Conservation (phyloP, 2,888 invertebrate genomes). For the Autographa gamma region DNA sequence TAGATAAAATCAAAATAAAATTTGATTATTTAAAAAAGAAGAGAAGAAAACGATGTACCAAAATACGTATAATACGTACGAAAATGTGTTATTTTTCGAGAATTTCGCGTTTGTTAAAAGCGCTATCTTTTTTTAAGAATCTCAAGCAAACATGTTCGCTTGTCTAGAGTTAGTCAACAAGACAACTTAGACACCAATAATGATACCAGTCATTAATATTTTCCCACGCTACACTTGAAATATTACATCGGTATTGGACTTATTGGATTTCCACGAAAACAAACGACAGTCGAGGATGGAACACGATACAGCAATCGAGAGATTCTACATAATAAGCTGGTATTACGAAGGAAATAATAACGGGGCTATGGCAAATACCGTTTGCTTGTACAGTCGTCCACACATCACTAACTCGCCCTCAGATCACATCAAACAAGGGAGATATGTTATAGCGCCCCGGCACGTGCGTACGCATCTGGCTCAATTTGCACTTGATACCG, state of each 20-base stretch:
- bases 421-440: too few relatives aligned
- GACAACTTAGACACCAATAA: conserved; percentile 5
- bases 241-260: conserved; percentile 16
- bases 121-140: too few relatives aligned
- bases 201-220: conserved; percentile 7
- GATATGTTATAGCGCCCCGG: too few relatives aligned
- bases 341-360: conserved; percentile 51
- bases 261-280: conserved; percentile 31
- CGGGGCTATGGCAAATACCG: conserved; percentile 53
- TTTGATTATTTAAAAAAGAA: too few relatives aligned
- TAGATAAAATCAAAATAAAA: too few relatives aligned
- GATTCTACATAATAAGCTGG: conserved; percentile 35
- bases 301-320: conserved; percentile 30
- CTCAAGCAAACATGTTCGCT: too few relatives aligned
- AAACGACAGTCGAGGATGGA: conserved; percentile 35
- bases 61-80: too few relatives aligned
- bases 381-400: conserved; percentile 27
- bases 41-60: too few relatives aligned
- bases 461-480: too few relatives aligned
- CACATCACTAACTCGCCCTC: background rate
- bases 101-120: too few relatives aligned
- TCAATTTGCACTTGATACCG: too few relatives aligned
- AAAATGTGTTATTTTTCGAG: too few relatives aligned
- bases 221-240: conserved; percentile 26
- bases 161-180: background rate